Conservation (phyloP, 64 coral and sea anemone species). For the Stichodactyla helianthus region DNA sequence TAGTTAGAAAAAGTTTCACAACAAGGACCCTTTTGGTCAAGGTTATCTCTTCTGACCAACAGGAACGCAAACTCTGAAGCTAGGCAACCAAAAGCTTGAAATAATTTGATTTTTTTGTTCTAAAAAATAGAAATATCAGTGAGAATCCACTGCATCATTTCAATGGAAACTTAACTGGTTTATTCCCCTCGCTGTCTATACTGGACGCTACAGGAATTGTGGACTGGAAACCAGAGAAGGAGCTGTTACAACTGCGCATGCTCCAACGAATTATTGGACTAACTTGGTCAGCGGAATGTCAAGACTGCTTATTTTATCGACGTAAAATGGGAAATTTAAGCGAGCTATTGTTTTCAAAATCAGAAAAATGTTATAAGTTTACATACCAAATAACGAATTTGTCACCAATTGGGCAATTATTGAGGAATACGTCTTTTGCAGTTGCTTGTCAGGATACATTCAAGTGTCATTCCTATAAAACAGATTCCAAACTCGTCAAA, state of each 20-base stretch:
- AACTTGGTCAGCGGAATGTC: too few relatives aligned
- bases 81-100: too few relatives aligned
- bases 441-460: background rate
- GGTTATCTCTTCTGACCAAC: too few relatives aligned
- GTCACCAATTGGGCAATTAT: background rate
- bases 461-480: background rate
- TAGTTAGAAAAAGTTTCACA: too few relatives aligned
- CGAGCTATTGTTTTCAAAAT: too few relatives aligned
- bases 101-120: background rate
- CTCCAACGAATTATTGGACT: background rate
- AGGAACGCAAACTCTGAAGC: too few relatives aligned
- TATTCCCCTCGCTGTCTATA: background rate
- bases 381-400: too few relatives aligned
- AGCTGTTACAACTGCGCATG: background rate
- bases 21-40: too few relatives aligned
- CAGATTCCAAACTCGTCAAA: background rate
- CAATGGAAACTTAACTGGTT: background rate
- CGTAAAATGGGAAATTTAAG: too few relatives aligned
- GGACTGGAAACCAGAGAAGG: constrained; percentile 19
- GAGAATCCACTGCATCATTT: background rate
- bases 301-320: too few relatives aligned
- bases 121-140: background rate
- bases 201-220: constrained; percentile 6
- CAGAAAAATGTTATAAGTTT: too few relatives aligned
- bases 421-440: background rate